Evolutionary conservation across 2,888 invertebrate genomes (phyloP).

Genomic region (Lamellibrachia satsuma): DNA sequence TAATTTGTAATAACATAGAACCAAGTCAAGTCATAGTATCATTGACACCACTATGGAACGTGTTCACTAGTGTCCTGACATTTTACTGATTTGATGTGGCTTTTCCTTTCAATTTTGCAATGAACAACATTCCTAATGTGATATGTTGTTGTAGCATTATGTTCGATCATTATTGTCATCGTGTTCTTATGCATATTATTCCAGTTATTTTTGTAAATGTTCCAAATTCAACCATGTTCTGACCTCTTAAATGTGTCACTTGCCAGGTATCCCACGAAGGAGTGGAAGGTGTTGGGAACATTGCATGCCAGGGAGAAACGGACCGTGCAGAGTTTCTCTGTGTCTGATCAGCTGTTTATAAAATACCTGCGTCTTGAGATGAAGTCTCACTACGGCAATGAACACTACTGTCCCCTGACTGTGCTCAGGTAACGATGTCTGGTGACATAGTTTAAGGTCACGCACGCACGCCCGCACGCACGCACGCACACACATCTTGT

Average conservation of each 20-base stretch:
- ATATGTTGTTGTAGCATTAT: too few relatives aligned
- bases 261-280: slow-evolving; percentile 70
- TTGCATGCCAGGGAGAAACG: slow-evolving; percentile 88
- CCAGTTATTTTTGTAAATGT: background rate
- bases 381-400: slow-evolving; percentile 91
- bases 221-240: too few relatives aligned
- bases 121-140: too few relatives aligned
- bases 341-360: slow-evolving; percentile 63
- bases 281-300: slow-evolving; percentile 89
- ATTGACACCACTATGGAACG: too few relatives aligned
- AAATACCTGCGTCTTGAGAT: slow-evolving; percentile 74
- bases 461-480: too few relatives aligned
- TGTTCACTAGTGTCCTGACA: too few relatives aligned
- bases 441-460: background rate
- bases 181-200: background rate
- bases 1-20: too few relatives aligned
- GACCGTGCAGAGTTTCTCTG: slow-evolving; percentile 84
- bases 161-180: too few relatives aligned
- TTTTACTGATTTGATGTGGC: too few relatives aligned
- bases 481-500: too few relatives aligned
- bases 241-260: background rate
- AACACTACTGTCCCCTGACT: slow-evolving; percentile 98
- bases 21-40: too few relatives aligned
- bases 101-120: too few relatives aligned
- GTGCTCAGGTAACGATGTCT: slow-evolving; percentile 71